Conservation (phyloP, 2,888 invertebrate species). For the Emmelina monodactyla region DNA sequence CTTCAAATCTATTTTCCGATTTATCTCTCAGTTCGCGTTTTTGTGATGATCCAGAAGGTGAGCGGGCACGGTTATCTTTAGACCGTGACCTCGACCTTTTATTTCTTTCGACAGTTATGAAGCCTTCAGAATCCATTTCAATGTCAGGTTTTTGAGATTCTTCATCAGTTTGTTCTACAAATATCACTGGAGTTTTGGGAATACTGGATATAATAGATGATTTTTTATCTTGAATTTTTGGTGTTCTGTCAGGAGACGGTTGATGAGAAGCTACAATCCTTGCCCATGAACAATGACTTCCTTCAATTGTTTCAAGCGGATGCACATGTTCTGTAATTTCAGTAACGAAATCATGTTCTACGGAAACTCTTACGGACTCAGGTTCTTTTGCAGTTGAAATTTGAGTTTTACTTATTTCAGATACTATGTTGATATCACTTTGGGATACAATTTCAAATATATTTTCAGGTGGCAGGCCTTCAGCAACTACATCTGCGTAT, state of each 20-base stretch:
- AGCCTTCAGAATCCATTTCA: slow-evolving; percentile 48
- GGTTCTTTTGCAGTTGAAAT: slow-evolving; percentile 2
- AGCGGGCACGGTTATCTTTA: slow-evolving; percentile 40
- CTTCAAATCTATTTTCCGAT: slow-evolving; percentile 43
- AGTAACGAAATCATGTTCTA: not conserved
- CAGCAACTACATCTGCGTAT: slow-evolving; percentile 73
- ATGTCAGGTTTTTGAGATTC: slow-evolving; percentile 28
- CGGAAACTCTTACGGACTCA: not conserved
- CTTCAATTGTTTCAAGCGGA: slow-evolving; percentile 9
- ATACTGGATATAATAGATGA: too few species aligned
- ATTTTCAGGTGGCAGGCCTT: slow-evolving; percentile 26
- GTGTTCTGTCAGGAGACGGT: slow-evolving; percentile 34
- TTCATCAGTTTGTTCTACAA: slow-evolving; percentile 38
- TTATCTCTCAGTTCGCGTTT: slow-evolving; percentile 28
- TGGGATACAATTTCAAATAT: slow-evolving; percentile 2
- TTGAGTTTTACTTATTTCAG: slow-evolving; percentile 17
- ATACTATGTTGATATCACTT: slow-evolving; percentile 13
- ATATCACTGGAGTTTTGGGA: slow-evolving; percentile 34
- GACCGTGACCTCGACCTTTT: slow-evolving; percentile 63
- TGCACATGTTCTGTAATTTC: not conserved
- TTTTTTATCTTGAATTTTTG: too few species aligned
- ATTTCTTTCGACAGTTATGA: slow-evolving; percentile 53
- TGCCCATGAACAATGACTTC: slow-evolving; percentile 42
- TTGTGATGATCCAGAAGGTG: slow-evolving; percentile 25
- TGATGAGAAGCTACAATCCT: slow-evolving; percentile 43